Percentiles rank a stretch among this genome's conserved stretches.
Conservation (phyloP, 2,888 invertebrate species). For the Brachyptera putata region DNA sequence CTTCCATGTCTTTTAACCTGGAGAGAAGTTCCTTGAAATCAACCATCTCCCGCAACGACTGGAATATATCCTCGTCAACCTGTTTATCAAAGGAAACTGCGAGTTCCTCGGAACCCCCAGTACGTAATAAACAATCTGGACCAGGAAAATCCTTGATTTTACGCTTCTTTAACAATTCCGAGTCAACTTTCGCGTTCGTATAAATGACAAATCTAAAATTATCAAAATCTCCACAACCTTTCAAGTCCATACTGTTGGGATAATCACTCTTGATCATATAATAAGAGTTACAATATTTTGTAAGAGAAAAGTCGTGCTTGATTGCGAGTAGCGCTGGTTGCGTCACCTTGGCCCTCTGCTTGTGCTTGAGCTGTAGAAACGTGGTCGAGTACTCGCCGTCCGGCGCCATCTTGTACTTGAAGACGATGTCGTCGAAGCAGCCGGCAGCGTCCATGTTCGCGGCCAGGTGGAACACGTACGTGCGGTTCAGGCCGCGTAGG, state of each 20-base stretch:
- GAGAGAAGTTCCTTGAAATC: not conserved
- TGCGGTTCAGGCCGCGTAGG: not conserved
- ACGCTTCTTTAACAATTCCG: not conserved
- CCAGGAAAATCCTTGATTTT: not conserved
- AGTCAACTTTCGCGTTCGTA: not conserved
- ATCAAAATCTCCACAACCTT: not conserved
- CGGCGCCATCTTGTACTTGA: not conserved
- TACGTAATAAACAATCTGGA: not conserved
- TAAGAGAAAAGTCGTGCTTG: not conserved
- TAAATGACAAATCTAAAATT: not conserved
- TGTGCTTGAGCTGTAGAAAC: not conserved
- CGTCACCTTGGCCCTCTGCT: not conserved
- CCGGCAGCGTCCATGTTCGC: not conserved
- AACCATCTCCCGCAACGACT: not conserved
- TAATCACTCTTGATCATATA: not conserved
- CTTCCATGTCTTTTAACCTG: not conserved
- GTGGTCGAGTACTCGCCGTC: not conserved
- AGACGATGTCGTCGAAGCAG: conserved; percentile 2
- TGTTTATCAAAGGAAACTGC: not conserved
- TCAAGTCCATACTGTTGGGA: not conserved
- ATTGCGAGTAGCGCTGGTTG: not conserved
- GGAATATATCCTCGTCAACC: not conserved
- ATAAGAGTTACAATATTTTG: not conserved
- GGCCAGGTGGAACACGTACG: not conserved
- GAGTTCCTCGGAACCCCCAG: not conserved